Evolutionary conservation across 2,797 vertebrate species (phyloP).

Genomic region (Onychomys torridus): DNA sequence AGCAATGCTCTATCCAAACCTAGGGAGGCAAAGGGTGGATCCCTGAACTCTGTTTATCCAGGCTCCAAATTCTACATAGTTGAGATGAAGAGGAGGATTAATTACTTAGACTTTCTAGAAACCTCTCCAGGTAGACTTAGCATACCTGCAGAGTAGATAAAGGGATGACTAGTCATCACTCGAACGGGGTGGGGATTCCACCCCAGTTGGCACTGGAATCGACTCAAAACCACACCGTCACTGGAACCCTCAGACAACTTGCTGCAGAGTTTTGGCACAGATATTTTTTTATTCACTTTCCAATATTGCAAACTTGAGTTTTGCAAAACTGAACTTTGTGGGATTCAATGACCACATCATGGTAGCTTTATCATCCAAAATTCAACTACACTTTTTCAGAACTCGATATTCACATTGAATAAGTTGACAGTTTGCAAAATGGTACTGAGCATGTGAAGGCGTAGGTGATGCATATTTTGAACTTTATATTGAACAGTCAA

Average conservation of each 20-base stretch:
- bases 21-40: background rate
- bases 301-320: background rate
- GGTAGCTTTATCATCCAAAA: conserved; percentile 47
- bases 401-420: background rate
- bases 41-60: background rate
- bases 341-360: conserved; percentile 5
- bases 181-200: background rate
- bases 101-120: background rate
- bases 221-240: background rate
- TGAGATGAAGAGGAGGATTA: background rate
- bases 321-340: background rate
- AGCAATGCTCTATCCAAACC: background rate
- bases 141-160: background rate
- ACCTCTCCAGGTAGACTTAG: background rate
- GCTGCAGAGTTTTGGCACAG: background rate
- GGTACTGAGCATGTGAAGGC: background rate
- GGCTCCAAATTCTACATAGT: background rate
- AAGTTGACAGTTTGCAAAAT: conserved; percentile 29
- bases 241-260: background rate
- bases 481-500: background rate
- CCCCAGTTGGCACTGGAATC: background rate
- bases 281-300: conserved; percentile 32
- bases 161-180: background rate
- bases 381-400: conserved; percentile 41
- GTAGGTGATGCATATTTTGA: background rate